phyloP scores from a whole-genome alignment of 1,140 invertebrate genomes.

The Cecropterus lyciades region DNA sequence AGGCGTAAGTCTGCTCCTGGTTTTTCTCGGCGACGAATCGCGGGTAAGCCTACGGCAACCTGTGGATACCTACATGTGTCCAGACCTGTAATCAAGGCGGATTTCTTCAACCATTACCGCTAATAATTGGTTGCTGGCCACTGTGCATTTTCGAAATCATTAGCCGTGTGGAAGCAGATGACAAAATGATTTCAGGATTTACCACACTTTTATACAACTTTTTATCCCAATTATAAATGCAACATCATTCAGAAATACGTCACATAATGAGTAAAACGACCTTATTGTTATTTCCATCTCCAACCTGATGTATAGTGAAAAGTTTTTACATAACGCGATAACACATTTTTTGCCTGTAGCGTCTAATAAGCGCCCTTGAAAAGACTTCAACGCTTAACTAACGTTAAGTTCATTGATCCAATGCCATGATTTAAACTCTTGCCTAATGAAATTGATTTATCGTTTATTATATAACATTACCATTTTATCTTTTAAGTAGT shows the following conservation, averaged over 20 bases:
- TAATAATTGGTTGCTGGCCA: conserved; percentile 55
- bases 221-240: conserved; percentile 30
- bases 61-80: conserved; percentile 26
- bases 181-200: conserved; percentile 45
- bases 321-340: conserved; percentile 42
- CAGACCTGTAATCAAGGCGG: conserved; percentile 58
- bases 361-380: conserved; percentile 77
- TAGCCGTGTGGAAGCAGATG: conserved; percentile 44
- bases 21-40: conserved; percentile 11
- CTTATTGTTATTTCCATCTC: background rate
- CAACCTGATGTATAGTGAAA: background rate
- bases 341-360: conserved; percentile 59
- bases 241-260: conserved; percentile 2
- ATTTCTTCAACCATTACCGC: conserved; percentile 57
- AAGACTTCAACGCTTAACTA: conserved; percentile 79
- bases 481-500: background rate
- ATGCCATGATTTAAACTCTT: conserved; percentile 45
- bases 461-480: conserved; percentile 11
- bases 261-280: background rate
- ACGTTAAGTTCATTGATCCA: conserved; percentile 70
- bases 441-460: conserved; percentile 47
- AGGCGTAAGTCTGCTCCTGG: background rate
- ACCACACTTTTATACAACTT: conserved; percentile 29
- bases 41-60: conserved; percentile 13
- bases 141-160: conserved; percentile 62